phyloP scores from a whole-genome alignment of 2,888 invertebrate genomes.

The Andrena marginata region DNA sequence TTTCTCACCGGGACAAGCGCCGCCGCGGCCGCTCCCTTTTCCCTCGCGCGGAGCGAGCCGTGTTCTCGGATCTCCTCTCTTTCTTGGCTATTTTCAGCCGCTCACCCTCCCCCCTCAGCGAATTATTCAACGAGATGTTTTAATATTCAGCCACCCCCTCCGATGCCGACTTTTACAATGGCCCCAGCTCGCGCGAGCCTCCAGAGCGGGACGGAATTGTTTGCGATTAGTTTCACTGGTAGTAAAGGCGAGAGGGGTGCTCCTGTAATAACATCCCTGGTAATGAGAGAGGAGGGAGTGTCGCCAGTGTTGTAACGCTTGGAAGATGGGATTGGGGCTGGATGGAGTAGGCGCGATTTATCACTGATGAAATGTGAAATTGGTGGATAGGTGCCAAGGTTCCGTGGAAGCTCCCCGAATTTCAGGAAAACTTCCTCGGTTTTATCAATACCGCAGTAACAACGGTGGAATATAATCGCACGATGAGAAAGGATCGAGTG shows the following conservation, averaged over 20 bases:
- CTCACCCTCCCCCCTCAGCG: conserved; percentile 21
- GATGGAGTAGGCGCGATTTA: too few relatives aligned
- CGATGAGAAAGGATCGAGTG: not conserved
- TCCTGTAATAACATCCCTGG: not conserved
- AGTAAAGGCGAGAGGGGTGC: not conserved
- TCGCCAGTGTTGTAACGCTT: conserved; percentile 5
- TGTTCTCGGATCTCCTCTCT: conserved; percentile 62
- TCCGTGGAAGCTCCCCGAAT: too few relatives aligned
- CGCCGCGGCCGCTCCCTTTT: conserved; percentile 57
- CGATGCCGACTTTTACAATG: conserved; percentile 48
- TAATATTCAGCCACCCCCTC: conserved; percentile 58
- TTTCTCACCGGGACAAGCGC: conserved; percentile 69
- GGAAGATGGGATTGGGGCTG: not conserved
- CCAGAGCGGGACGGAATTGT: conserved; percentile 19
- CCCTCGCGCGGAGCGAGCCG: conserved; percentile 54
- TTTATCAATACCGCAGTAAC: not conserved
- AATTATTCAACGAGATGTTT: conserved; percentile 68
- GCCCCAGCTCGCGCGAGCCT: not conserved
- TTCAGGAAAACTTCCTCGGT: not conserved
- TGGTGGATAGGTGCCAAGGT: too few relatives aligned
- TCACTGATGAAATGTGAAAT: too few relatives aligned
- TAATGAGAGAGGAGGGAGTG: not conserved
- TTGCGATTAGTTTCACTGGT: conserved; percentile 32
- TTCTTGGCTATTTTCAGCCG: conserved; percentile 67
- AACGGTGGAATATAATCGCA: not conserved